Base-by-base conservation (phyloP, 2,888 invertebrate genomes). In the Xestia ashworthii region DNA sequence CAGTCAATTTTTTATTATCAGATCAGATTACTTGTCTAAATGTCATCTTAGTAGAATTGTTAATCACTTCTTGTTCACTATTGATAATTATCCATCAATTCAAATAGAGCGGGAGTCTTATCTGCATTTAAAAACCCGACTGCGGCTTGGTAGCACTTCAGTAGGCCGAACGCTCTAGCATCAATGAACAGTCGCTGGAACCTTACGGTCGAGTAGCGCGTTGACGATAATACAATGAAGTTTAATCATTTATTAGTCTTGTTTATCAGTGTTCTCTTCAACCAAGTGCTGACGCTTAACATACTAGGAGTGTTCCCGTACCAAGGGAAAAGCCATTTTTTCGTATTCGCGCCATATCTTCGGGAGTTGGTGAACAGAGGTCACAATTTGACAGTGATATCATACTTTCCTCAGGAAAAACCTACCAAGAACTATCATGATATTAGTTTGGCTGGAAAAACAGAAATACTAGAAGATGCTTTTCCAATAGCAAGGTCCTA, bases 281-380 rank as follows among this genome's bases (percentile, higher is more conserved):
- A 88, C 86, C 82, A 85, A 86, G 92, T 90, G 72, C 55, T 81
- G 11, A 78, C 93, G 22, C 90, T 95, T 44, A 97, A 97, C 70
- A 97, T 98, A 88, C 93, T 98, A 68, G 98, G 97, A 58, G 89
- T 98, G 55, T 98, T 98, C 85, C 97, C 97, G 0, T 97, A 98
- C 87, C 94, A 97, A 46, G 98, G 98, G 0, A 97, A 97, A 87
- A 98, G 98, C 80, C 98, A 98, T 89, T 98, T 97, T 83, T 96
- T 97, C 70, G 97, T 97, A 5, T 98, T 97, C 87, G 94, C 97
- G 83, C 97, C 97, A 0, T 94, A 98, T 55, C 89, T 98, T 16
- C 95, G 94, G 22, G 97, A 97, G 82, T 91, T 98, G 70, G 97
- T 97, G 0, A 92, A 91, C 46, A 96, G 97, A 67, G 98, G 98